phyloP scores from a whole-genome alignment of 2,797 vertebrate species.

The Malacoctenus gilli region DNA sequence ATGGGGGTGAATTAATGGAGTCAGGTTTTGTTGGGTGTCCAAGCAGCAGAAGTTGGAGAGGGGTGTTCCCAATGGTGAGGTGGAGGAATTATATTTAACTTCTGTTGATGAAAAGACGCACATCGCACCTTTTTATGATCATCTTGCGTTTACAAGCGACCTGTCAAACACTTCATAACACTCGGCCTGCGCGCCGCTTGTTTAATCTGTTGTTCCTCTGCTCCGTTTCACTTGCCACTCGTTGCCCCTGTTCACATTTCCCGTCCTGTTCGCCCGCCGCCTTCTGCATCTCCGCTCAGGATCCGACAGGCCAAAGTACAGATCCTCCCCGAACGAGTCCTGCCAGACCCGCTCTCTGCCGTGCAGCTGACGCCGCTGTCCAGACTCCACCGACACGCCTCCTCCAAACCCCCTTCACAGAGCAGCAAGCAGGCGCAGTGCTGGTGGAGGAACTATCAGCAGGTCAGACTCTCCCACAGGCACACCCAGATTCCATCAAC shows the following conservation, averaged over 20 bases:
- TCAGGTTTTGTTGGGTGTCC: too few species aligned
- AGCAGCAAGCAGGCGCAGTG: slow-evolving; percentile 81
- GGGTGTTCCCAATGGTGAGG: too few species aligned
- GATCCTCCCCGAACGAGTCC: slow-evolving; percentile 93
- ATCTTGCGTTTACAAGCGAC: too few species aligned
- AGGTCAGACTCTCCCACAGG: slow-evolving; percentile 71
- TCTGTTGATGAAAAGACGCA: too few species aligned
- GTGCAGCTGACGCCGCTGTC: slow-evolving; percentile 89
- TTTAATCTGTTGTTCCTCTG: too few species aligned
- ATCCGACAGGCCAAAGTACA: slow-evolving; percentile 96
- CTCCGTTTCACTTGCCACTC: slow-evolving; percentile 6
- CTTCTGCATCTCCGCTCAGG: slow-evolving; percentile 72
- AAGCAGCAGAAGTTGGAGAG: too few species aligned
- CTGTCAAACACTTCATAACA: slow-evolving; percentile 45
- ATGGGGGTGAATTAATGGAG: too few species aligned
- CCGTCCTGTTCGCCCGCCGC: slow-evolving; percentile 2
- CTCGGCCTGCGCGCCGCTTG: slow-evolving; percentile 18
- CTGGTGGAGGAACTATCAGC: slow-evolving; percentile 89
- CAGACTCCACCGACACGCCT: slow-evolving; percentile 80
- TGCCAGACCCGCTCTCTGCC: slow-evolving; percentile 90
- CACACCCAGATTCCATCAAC: too few species aligned
- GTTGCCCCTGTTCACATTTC: background rate
- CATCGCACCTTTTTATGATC: too few species aligned
- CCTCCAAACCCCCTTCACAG: slow-evolving; percentile 75
- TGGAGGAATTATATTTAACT: too few species aligned